Base-by-base conservation (phyloP, 1,140 invertebrate species). In the Sweltsa coloradensis region DNA sequence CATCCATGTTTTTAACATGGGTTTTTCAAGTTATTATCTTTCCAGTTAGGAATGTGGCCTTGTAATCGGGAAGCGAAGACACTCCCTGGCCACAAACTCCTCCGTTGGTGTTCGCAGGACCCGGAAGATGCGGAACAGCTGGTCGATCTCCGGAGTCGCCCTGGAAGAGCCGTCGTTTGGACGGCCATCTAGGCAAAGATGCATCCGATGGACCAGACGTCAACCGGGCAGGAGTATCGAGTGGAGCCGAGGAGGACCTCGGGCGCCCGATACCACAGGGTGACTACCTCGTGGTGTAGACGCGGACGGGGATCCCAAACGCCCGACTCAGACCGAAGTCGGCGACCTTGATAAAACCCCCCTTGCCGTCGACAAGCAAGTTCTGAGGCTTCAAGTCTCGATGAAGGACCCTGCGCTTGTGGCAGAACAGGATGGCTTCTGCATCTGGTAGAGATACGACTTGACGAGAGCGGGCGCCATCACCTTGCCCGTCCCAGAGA, bases 71-170 rank as follows among this genome's bases (percentile, higher is more conserved):
- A 51, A 95, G 68, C 50, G 81, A 72, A 1, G 82, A 76, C 1
- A 93, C 81, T 3, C 86, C n/a, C 88, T 0, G 83, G 82, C 90
- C 89, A 94, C 34, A 74, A n/a, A 72, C 16, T 66, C 71, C 62
- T 91, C 88, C 53, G 82, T 81, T 1, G 93, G 93, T 19, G 93
- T 97, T 40, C 90, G 88, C 36, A 95, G 65, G 37, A 86, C 85
- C 52, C 83, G 75, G 66, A 97, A 97, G 61, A 97, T 91, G 57
- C 87, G 76, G 67, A 93, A 97, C 4, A 97, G 64, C 62, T 97
- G 91, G 70, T 97, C 91, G 55, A 97, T 97, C 69, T 97, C 92
- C n/a, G n/a, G 89, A 93, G 64, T 97, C 92, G 9, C 92, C 92
- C 21, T 90, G 85, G 66, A 96, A 96, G n/a, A 96, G 62, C 21